Base-by-base conservation (phyloP, 2,113 vertebrate genomes). In the Leucopternis melanops region DNA sequence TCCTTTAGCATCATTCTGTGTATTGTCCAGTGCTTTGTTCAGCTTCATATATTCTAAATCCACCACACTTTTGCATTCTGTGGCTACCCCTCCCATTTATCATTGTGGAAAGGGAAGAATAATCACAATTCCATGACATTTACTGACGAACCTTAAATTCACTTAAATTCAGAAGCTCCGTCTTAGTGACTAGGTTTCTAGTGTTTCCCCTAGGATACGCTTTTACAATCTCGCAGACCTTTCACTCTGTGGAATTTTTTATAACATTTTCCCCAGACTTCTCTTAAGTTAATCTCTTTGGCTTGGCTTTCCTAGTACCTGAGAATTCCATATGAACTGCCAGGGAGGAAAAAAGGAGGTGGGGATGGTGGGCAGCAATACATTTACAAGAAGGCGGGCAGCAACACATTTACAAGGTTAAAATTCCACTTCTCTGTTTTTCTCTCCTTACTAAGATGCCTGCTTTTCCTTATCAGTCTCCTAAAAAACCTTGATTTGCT, bases 271-370 rank as follows among this genome's bases (percentile, higher is more conserved):
- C 38, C 42, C 75, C 82, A 95, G 88, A 73, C 59, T 92, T 95
- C 34, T 85, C 57, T 88, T 40, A 73, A 85, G 6, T 94, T 74
- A 87, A 52, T 86, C 63, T 31, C 55, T 81, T 94, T 96, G 82
- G 49, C 82, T 88, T 93, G 50, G 52, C 31, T 92, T 88, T 94
- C 11, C 62, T 78, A 78, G 19, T 93, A 88, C 63, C 61, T 83
- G 81, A 94, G 67, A 93, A 77, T 94, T 96, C 88, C 81, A 29
- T 78, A 38, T 50, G 47, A 94, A 66, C 79, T 94, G 82, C 82
- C 90, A 95, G 78, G 47, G 65, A 86, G 29, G 25, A 69, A 82
- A 90, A 74, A 16, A 74, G 45, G 66, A 74, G 63, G 17, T 86
- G 42, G 20, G 23, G 31, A 73, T 74, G 14, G 47, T 86, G 52